Evolutionary conservation across 2,888 invertebrate species (phyloP).

Genomic region (Yponomeuta cagnagella): DNA sequence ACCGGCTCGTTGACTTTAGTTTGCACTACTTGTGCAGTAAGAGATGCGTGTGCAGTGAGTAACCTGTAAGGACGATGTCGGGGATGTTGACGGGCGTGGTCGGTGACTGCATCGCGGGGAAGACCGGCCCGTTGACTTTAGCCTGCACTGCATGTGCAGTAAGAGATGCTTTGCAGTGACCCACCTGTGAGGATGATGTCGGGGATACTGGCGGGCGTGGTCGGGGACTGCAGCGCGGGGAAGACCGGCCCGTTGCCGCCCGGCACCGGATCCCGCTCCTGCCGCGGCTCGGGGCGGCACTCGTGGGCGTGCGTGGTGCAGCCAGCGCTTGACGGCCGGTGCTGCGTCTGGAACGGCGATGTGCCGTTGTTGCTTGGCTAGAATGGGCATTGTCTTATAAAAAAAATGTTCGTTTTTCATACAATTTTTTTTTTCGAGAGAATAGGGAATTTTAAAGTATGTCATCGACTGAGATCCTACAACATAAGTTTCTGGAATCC

Average conservation of each 20-base stretch:
- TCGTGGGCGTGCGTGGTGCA: constrained; percentile 22
- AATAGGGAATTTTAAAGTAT: too few relatives aligned
- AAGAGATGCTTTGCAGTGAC: background rate
- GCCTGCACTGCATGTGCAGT: too few relatives aligned
- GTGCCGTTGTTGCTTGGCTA: constrained; percentile 16
- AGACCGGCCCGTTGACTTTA: too few relatives aligned
- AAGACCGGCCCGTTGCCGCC: constrained; percentile 66
- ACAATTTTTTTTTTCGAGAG: background rate
- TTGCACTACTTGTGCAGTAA: too few relatives aligned
- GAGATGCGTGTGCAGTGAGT: background rate
- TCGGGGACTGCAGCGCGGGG: constrained; percentile 55
- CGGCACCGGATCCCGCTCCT: constrained; percentile 62
- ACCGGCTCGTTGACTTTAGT: too few relatives aligned
- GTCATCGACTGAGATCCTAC: too few relatives aligned
- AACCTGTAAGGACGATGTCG: constrained; percentile 89
- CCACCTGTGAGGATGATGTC: constrained; percentile 89
- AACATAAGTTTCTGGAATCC: too few relatives aligned
- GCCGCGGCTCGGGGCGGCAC: constrained; percentile 21
- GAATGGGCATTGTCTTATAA: constrained; percentile 15
- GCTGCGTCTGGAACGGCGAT: constrained; percentile 22
- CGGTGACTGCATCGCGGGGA: too few relatives aligned
- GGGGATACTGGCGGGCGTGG: constrained; percentile 88
- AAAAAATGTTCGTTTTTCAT: background rate
- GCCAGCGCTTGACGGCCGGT: constrained; percentile 25
- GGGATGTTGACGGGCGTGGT: constrained; percentile 84